A percentile compares a stretch with the other conserved stretches of the same genome.
Conservation (phyloP, 2,113 vertebrate species). For the Sphyrna mokarran region DNA sequence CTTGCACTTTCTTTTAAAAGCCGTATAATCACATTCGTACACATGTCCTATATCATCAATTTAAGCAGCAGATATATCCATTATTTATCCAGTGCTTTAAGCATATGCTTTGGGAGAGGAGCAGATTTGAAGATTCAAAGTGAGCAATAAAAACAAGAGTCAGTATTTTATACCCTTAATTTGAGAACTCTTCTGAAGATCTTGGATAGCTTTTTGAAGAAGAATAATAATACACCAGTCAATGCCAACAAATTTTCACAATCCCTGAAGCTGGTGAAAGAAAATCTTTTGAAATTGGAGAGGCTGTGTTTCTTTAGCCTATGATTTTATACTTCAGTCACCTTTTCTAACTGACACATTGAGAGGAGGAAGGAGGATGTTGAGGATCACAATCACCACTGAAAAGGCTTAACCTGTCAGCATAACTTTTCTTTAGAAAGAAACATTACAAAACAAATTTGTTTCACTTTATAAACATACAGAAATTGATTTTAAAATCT, state of each 20-base stretch:
- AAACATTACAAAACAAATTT: neutral
- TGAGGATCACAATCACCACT: neutral
- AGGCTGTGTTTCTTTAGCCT: neutral
- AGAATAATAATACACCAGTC: neutral
- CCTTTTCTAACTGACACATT: neutral
- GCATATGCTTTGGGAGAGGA: neutral
- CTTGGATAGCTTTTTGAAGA: neutral
- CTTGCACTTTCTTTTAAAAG: neutral
- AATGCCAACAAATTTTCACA: neutral
- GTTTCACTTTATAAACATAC: neutral
- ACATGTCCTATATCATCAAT: neutral
- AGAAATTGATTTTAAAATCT: neutral
- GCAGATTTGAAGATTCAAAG: neutral
- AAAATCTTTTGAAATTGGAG: neutral
- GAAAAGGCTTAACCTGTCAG: neutral
- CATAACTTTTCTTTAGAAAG: neutral
- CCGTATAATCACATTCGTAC: neutral
- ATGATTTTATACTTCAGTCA: neutral
- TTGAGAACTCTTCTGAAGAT: neutral
- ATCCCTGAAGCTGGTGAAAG: neutral
- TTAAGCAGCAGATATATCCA: neutral
- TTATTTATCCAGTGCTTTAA: neutral
- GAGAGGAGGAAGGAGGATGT: neutral
- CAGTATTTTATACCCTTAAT: neutral
- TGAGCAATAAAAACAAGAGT: neutral